Evolutionary conservation across 2,888 invertebrate species (phyloP).

Genomic region (Papilio protenor): DNA sequence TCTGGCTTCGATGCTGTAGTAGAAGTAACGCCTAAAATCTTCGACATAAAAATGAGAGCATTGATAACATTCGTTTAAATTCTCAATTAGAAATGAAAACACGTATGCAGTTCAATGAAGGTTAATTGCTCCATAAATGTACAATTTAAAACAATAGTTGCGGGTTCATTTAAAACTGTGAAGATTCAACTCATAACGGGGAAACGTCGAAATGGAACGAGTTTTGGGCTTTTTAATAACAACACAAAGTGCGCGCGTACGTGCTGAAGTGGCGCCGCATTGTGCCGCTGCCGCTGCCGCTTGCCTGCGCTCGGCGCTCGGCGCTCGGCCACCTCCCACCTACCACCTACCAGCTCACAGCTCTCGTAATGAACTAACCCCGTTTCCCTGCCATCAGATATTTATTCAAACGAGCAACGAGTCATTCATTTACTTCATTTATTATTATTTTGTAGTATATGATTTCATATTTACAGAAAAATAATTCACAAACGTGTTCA

Average conservation of each 20-base stretch:
- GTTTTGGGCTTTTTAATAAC: constrained; percentile 64
- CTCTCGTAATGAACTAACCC: constrained; percentile 37
- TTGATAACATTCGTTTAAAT: background rate
- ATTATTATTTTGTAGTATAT: background rate
- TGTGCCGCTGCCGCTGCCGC: constrained; percentile 12
- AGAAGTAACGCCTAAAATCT: background rate
- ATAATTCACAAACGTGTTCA: background rate
- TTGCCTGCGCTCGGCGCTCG: background rate
- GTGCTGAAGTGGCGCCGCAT: constrained; percentile 52
- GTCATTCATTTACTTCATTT: constrained; percentile 3
- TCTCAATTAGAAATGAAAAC: background rate
- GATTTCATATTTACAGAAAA: background rate
- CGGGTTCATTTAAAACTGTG: constrained; percentile 39
- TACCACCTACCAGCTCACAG: background rate
- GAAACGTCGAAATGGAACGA: constrained; percentile 61
- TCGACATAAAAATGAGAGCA: background rate
- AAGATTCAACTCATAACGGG: constrained; percentile 44
- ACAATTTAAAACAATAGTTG: constrained; percentile 26
- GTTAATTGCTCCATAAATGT: constrained; percentile 14
- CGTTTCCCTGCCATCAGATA: constrained; percentile 27
- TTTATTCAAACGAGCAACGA: constrained; percentile 23
- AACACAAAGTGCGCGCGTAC: constrained; percentile 55
- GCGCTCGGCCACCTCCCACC: constrained; percentile 1
- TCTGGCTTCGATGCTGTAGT: no score
- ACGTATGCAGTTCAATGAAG: background rate